phyloP scores from a whole-genome alignment of 2,113 vertebrate species.

The Piaya cayana region DNA sequence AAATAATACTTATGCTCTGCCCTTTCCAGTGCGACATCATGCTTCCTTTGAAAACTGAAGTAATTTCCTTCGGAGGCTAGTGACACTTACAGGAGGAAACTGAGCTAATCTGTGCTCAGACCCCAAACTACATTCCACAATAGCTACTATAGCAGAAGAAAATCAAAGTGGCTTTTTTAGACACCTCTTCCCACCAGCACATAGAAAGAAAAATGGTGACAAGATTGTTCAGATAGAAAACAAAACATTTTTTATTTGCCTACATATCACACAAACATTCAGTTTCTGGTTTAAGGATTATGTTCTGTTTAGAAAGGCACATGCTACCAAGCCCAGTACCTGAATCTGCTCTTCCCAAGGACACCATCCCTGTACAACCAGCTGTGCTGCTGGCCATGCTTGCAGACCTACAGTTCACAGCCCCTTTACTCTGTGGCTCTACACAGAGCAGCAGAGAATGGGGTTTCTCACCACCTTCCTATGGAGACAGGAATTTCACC shows the following conservation, averaged over 20 bases:
- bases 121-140: neutral
- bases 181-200: neutral
- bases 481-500: neutral
- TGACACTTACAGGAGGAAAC: slow-evolving; percentile 31
- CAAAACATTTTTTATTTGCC: neutral
- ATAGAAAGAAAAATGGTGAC: neutral
- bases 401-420: neutral
- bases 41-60: slow-evolving; percentile 2
- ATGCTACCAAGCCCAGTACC: neutral
- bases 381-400: neutral
- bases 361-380: neutral
- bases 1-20: neutral
- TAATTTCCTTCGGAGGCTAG: slow-evolving; percentile 21
- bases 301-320: neutral
- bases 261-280: neutral
- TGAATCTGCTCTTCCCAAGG: neutral
- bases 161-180: neutral
- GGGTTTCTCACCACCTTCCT: neutral
- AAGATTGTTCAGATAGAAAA: neutral
- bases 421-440: neutral
- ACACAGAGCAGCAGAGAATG: neutral
- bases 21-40: neutral
- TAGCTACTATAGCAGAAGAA: neutral
- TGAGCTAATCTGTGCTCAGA: neutral
- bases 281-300: neutral